phyloP scores from a whole-genome alignment of 2,888 invertebrate species.

The Cryptocheilus praepositus region DNA sequence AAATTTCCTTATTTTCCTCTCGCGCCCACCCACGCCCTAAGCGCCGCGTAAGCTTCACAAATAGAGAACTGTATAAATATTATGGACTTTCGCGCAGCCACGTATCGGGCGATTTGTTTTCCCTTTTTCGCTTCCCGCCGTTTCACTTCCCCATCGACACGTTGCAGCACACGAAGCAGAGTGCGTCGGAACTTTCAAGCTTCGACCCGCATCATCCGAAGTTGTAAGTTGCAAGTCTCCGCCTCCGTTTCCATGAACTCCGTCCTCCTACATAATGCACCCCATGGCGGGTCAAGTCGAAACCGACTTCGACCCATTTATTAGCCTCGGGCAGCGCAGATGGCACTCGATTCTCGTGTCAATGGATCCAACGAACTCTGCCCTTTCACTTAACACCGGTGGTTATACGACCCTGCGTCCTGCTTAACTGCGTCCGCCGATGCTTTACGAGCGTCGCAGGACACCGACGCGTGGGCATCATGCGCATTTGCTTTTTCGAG shows the following conservation, averaged over 20 bases:
- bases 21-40: no score
- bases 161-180: no score
- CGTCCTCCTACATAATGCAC: not conserved
- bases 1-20: no score
- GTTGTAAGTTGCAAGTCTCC: not conserved
- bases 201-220: no score
- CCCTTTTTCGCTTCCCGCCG: no score
- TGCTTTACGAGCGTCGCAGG: conserved; percentile 21
- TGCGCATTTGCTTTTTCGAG: not conserved
- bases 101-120: no score
- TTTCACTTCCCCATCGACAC: no score
- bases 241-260: conserved; percentile 8
- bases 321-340: not conserved
- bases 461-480: conserved; percentile 6
- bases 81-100: no score
- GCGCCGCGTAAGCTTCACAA: no score
- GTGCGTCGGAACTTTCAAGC: no score
- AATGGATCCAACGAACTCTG: conserved; percentile 26
- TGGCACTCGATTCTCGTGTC: conserved; percentile 2
- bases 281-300: not conserved
- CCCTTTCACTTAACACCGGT: conserved; percentile 34
- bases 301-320: conserved; percentile 11
- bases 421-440: conserved; percentile 9
- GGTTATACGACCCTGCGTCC: conserved; percentile 21
- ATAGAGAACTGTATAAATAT: no score